Evolutionary conservation across 2,888 invertebrate species (phyloP).

Genomic region (Phasia obesa): DNA sequence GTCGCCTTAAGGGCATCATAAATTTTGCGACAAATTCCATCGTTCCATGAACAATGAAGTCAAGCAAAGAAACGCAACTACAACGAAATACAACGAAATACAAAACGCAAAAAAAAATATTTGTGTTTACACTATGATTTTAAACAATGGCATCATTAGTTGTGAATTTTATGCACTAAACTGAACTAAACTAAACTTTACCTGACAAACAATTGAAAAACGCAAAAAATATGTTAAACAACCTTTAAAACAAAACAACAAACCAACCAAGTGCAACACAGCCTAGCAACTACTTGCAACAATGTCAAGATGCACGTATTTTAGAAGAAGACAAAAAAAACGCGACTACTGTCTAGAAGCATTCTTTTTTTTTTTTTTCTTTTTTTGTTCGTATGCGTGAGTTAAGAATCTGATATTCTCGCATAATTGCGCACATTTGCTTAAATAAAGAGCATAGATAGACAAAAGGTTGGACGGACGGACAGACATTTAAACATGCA

Average conservation of each 20-base stretch:
- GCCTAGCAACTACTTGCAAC: conserved; percentile 43
- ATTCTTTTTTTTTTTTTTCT: too few species aligned
- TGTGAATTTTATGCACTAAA: conserved; percentile 68
- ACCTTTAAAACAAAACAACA: conserved; percentile 39
- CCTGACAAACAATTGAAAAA: conserved; percentile 54
- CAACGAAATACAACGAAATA: conserved; percentile 35
- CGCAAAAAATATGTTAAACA: conserved; percentile 64
- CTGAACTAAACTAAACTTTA: conserved; percentile 55
- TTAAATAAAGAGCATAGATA: conserved; percentile 61
- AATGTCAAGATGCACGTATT: conserved; percentile 23
- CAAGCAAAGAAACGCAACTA: conserved; percentile 8
- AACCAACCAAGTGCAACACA: conserved; percentile 64
- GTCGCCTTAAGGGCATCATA: conserved; percentile 65
- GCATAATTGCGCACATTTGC: conserved; percentile 72
- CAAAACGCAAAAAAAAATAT: too few species aligned
- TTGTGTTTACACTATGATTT: conserved; percentile 66
- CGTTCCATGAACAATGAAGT: conserved; percentile 62
- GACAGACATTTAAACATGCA: background rate
- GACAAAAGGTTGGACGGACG: conserved; percentile 16
- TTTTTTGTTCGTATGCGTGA: conserved; percentile 73
- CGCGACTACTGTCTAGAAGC: conserved; percentile 45
- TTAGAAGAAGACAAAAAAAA: conserved; percentile 6
- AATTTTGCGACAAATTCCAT: conserved; percentile 68
- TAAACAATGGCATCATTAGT: conserved; percentile 71
- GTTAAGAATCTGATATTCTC: conserved; percentile 74